Percentiles rank a stretch among this genome's conserved stretches.
phyloP scores from a whole-genome alignment of 1,140 invertebrate genomes.

The Saxidomus purpurata region DNA sequence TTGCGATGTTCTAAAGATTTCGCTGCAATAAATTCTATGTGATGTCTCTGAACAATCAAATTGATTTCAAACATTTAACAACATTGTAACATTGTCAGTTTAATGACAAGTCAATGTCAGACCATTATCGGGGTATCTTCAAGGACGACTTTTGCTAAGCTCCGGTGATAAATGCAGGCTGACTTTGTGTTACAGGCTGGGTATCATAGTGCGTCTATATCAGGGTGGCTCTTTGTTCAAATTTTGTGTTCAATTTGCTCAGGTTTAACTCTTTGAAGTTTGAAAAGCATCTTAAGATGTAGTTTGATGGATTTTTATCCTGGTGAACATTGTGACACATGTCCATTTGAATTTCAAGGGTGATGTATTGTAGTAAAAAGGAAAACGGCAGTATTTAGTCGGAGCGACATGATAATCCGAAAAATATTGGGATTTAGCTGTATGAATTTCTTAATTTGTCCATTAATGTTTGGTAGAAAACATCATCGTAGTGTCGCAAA shows the following conservation, averaged over 20 bases:
- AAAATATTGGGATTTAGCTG: conserved; percentile 40
- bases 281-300: neutral
- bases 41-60: neutral
- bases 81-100: neutral
- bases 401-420: conserved; percentile 10
- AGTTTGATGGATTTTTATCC: conserved; percentile 19
- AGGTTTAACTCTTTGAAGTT: conserved; percentile 25
- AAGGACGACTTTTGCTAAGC: neutral
- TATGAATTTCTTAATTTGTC: conserved; percentile 26
- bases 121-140: neutral
- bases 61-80: conserved; percentile 2
- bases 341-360: conserved; percentile 5
- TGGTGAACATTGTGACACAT: conserved; percentile 22
- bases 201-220: conserved; percentile 18
- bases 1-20: neutral
- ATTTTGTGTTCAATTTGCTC: neutral
- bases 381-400: neutral
- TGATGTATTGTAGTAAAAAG: neutral
- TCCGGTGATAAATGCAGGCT: neutral
- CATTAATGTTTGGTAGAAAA: neutral
- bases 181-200: neutral
- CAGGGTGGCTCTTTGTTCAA: conserved; percentile 8
- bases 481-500: neutral
- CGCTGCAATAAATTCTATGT: neutral
- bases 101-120: conserved; percentile 24